These are phyloP conservation scores for Lepidothrix coronata DNA, from an alignment of 2,113 vertebrate genomes.

Conservation along the genomic window DNA sequence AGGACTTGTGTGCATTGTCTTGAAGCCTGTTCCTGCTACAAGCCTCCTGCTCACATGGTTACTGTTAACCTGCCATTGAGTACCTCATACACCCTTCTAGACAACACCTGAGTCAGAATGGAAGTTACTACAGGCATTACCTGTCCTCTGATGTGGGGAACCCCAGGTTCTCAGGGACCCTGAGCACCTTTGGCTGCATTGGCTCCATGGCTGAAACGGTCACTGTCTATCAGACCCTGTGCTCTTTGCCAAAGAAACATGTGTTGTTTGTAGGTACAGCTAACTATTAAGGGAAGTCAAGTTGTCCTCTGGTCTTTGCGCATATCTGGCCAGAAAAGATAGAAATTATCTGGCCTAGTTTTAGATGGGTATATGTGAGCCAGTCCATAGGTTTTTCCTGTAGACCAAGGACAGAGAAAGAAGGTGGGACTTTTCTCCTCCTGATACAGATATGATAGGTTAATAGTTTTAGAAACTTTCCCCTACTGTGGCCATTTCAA, in stretches of 20 bases:
- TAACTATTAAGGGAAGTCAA: not conserved
- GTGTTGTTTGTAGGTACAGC: rapidly evolving
- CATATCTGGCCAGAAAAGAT: not conserved
- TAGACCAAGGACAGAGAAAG: not conserved
- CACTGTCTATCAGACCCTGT: not conserved
- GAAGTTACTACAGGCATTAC: not conserved
- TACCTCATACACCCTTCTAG: not conserved
- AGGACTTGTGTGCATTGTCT: not conserved
- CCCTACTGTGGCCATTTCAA: not conserved
- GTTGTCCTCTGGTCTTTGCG: not conserved
- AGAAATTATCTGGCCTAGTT: not conserved
- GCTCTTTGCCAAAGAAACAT: not conserved
- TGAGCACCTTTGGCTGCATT: not conserved
- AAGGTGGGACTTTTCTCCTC: not conserved
- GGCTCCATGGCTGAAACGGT: not conserved
- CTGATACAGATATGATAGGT: not conserved
- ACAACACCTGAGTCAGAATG: not conserved
- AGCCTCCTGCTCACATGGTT: not conserved
- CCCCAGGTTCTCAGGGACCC: not conserved
- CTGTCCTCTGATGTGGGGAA: rapidly evolving
- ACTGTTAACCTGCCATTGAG: not conserved
- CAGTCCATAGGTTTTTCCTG: not conserved
- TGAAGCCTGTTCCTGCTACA: not conserved
- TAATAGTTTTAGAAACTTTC: not conserved
- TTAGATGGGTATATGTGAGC: not conserved